Evolutionary conservation across 2,797 vertebrate genomes (phyloP).

Genomic region (Erethizon dorsatum): DNA sequence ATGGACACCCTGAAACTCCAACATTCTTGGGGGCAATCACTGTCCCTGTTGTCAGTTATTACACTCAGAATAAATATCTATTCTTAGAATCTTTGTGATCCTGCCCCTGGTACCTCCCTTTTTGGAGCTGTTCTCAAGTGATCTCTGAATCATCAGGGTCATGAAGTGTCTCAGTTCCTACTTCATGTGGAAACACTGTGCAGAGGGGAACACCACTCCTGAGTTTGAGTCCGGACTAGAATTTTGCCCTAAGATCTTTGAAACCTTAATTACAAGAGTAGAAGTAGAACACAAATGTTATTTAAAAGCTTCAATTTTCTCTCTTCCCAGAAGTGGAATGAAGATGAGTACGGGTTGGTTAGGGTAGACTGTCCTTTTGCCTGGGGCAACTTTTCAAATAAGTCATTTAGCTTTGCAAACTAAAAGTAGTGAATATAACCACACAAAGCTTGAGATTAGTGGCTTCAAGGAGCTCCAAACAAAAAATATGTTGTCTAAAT

Average conservation of each 20-base stretch:
- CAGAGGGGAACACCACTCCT: background rate
- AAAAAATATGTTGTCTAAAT: background rate
- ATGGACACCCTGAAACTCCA: background rate
- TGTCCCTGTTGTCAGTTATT: background rate
- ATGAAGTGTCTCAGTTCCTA: background rate
- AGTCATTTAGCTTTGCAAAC: background rate
- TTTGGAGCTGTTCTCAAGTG: background rate
- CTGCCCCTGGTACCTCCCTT: background rate
- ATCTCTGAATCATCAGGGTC: background rate
- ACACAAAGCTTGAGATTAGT: background rate
- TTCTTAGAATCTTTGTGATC: background rate
- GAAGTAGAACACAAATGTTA: constrained; percentile 7
- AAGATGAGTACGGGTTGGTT: background rate
- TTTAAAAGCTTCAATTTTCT: constrained; percentile 23
- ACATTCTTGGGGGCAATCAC: background rate
- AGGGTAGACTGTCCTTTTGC: background rate
- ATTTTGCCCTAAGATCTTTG: constrained; percentile 1
- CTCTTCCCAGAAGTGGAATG: background rate
- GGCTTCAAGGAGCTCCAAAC: background rate
- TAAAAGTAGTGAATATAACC: background rate
- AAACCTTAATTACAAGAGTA: background rate
- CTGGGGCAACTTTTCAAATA: constrained; percentile 4
- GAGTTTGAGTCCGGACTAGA: background rate
- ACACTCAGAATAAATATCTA: background rate
- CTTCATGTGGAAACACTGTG: background rate